Percentiles rank a stretch among this genome's conserved stretches.
phyloP scores from a whole-genome alignment of 1,140 invertebrate genomes.

The Drosophila sturtevanti region DNA sequence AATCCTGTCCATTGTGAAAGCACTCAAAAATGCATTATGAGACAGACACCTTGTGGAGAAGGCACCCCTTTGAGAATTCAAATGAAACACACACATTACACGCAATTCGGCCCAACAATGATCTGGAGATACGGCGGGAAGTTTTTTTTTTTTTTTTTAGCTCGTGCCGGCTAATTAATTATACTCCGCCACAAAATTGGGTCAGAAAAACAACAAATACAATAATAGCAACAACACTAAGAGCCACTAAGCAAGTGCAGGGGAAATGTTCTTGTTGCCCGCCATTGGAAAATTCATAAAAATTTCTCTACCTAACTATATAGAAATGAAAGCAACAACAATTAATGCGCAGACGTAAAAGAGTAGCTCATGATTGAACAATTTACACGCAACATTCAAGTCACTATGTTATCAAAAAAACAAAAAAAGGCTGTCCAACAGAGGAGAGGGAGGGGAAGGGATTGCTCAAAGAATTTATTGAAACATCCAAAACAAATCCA shows the following conservation, averaged over 20 bases:
- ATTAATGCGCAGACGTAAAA: slow-evolving; percentile 62
- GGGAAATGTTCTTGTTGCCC: slow-evolving; percentile 22
- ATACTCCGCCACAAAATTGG: slow-evolving; percentile 59
- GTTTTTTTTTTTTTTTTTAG: slow-evolving; percentile 37
- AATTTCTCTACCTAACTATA: slow-evolving; percentile 23
- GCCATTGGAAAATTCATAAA: slow-evolving; percentile 40
- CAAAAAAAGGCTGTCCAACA: too few relatives aligned
- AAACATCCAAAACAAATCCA: slow-evolving; percentile 50
- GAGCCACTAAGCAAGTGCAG: slow-evolving; percentile 55
- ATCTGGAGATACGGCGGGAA: not conserved
- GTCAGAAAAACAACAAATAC: slow-evolving; percentile 47
- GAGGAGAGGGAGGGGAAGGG: not conserved
- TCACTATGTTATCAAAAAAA: too few relatives aligned
- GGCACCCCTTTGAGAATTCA: slow-evolving; percentile 38
- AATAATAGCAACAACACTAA: not conserved
- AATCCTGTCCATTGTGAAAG: slow-evolving; percentile 12
- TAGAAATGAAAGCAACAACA: slow-evolving; percentile 23
- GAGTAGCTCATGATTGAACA: slow-evolving; percentile 51
- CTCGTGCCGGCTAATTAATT: slow-evolving; percentile 74
- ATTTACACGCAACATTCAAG: slow-evolving; percentile 63
- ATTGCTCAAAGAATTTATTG: slow-evolving; percentile 33
- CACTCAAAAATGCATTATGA: slow-evolving; percentile 67
- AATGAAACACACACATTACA: slow-evolving; percentile 39
- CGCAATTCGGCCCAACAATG: slow-evolving; percentile 25
- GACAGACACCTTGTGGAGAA: slow-evolving; percentile 8